Evolutionary conservation across 2,797 vertebrate species (phyloP).

Genomic region (Darevskia nairensis): DNA sequence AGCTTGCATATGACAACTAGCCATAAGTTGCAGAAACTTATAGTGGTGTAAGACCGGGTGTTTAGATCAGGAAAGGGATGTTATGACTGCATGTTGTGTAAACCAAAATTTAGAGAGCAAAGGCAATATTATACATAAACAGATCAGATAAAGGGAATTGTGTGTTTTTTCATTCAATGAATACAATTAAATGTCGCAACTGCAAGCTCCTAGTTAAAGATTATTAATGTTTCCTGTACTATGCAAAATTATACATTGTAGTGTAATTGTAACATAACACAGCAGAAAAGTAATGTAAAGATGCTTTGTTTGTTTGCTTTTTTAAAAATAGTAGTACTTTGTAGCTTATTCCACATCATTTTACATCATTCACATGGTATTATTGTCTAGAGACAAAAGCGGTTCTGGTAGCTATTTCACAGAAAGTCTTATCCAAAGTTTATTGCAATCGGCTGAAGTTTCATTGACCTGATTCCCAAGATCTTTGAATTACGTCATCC

Average conservation of each 20-base stretch:
- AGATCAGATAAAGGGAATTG: neutral
- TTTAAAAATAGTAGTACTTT: too few species aligned
- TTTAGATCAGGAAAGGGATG: neutral
- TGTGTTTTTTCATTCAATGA: neutral
- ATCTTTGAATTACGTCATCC: neutral
- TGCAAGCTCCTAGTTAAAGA: neutral
- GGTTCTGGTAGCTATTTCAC: constrained; percentile 1
- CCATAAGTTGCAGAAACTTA: neutral
- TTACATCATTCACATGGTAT: constrained; percentile 23
- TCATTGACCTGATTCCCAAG: neutral
- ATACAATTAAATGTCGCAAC: neutral
- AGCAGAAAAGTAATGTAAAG: neutral
- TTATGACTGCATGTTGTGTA: neutral
- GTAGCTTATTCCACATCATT: neutral
- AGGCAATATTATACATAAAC: neutral
- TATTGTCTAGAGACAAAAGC: neutral
- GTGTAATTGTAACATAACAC: neutral
- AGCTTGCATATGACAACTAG: neutral
- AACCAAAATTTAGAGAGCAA: neutral
- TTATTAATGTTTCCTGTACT: neutral
- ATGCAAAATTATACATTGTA: neutral
- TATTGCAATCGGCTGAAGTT: constrained; percentile 11
- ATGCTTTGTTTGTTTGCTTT: neutral
- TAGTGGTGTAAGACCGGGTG: neutral
- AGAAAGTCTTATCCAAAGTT: neutral